Percentiles rank a stretch among this genome's conserved stretches.
Conservation (phyloP, 1,140 invertebrate species). For the Aphidius ervi region DNA sequence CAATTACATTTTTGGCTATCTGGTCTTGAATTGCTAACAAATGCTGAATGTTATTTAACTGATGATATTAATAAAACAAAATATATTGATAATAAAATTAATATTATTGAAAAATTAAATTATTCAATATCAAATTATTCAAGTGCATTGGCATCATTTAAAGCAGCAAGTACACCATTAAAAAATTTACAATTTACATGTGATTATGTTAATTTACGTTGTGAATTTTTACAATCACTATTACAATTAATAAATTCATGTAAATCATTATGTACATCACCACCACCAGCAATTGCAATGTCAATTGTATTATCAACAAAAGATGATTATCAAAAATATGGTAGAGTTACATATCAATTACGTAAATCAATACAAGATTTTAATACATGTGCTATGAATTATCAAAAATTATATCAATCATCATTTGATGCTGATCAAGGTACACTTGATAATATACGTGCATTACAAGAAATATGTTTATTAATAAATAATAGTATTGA, state of each 20-base stretch:
- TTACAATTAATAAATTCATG: slow-evolving; percentile 73
- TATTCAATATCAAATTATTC: slow-evolving; percentile 60
- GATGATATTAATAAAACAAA: slow-evolving; percentile 37
- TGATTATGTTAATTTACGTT: slow-evolving; percentile 71
- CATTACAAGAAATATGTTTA: slow-evolving; percentile 73
- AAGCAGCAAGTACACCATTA: slow-evolving; percentile 68
- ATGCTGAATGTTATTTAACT: slow-evolving; percentile 59
- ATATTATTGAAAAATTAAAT: slow-evolving; percentile 59
- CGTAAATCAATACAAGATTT: slow-evolving; percentile 75
- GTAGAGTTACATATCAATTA: slow-evolving; percentile 70
- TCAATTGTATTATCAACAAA: slow-evolving; percentile 72
- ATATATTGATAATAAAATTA: slow-evolving; percentile 34
- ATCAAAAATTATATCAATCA: slow-evolving; percentile 81
- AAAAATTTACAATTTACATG: slow-evolving; percentile 71
- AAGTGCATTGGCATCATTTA: slow-evolving; percentile 67
- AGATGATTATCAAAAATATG: slow-evolving; percentile 79
- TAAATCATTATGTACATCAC: slow-evolving; percentile 80
- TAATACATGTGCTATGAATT: slow-evolving; percentile 69
- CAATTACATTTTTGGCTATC: slow-evolving; percentile 87
- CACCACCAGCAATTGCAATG: slow-evolving; percentile 86
- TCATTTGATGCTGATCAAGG: slow-evolving; percentile 90
- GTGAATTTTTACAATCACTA: slow-evolving; percentile 73
- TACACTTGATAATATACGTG: slow-evolving; percentile 74
- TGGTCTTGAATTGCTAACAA: slow-evolving; percentile 68
- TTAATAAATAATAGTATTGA: slow-evolving; percentile 74